Base-by-base conservation (phyloP, 30 jellyfish, hydroid and myxozoan genomes). In the Aurelia aurita region DNA sequence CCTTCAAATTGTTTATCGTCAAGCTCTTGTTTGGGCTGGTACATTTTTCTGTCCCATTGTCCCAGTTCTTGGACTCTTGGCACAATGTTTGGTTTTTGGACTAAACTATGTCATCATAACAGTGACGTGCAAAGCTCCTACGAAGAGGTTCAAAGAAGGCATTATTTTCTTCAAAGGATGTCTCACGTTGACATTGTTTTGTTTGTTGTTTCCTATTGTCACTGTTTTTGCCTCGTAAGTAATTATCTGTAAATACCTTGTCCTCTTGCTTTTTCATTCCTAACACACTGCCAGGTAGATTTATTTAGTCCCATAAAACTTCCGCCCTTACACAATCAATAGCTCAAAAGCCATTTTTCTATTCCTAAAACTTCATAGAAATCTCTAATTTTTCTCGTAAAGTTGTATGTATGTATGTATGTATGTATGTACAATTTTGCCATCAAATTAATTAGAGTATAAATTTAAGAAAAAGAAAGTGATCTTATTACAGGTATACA, bases 41-140 rank as follows among this genome's bases (percentile, higher is more conserved):
- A 85, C 95, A 29, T 85, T 85, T 63, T 85, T 85, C 85, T 72
- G 95, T 54, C 95, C 95, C 28, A 26, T 85, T 1, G 54, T 85
- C 35, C 95, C 95, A 13, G 25, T 62, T 49, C 78, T 85, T 31
- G 95, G 95, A 21, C 43, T 85, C 21, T 34, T 85, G 21, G 74
- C 73, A 9, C 87, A 77, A 23, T 6, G 20, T 5, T 10, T 77
- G 53, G 69, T 77, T 1, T 77, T 58, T 65, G 20, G 14, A n/a
- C 28, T 59, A 1, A 62, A 77, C 47, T 77, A 22, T 72, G 22
- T 59, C 6, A 53, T 77, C 66, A 55, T 77, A 12, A 23, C 76
- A 18, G 32, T n/a, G 51, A 54, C 58, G 55, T 77, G 88, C 71
- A 77, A 77, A 22, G 88, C 88, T n/a, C 77, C 88, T n/a, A 63